Evolutionary conservation across 2,888 invertebrate species (phyloP).

Genomic region (Tubulanus polymorphus): DNA sequence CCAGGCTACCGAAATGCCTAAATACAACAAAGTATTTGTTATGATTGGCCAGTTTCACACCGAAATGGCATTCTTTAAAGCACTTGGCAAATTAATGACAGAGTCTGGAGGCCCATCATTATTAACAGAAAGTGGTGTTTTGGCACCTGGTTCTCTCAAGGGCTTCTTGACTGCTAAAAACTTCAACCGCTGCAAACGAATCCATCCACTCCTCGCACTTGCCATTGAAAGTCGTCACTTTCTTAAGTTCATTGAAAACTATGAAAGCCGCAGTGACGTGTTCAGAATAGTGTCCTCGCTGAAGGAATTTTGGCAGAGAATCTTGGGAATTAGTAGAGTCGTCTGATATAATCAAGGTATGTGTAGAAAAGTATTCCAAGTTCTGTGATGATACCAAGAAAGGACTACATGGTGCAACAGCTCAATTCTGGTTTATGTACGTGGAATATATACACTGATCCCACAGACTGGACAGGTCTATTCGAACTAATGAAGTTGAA

Average conservation of each 20-base stretch:
- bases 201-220: conserved; percentile 19
- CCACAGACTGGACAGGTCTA: conserved; percentile 6
- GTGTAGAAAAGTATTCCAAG: conserved; percentile 2
- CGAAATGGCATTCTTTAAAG: conserved; percentile 20
- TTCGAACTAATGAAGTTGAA: conserved; percentile 19
- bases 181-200: conserved; percentile 22
- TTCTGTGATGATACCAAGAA: conserved; percentile 9
- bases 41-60: conserved; percentile 23
- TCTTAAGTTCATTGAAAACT: conserved; percentile 11
- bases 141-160: conserved; percentile 21
- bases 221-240: conserved; percentile 20
- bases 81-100: conserved; percentile 20
- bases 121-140: conserved; percentile 19
- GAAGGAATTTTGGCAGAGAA: too few relatives aligned
- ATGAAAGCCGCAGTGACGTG: conserved; percentile 5
- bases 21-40: conserved; percentile 23
- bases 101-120: conserved; percentile 21
- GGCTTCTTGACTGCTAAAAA: conserved; percentile 21
- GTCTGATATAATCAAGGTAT: not conserved
- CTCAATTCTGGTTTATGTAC: conserved; percentile 21
- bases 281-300: too few relatives aligned
- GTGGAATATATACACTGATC: conserved; percentile 14
- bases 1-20: conserved; percentile 18
- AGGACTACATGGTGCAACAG: conserved; percentile 19
- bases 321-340: conserved; percentile 1